Evolutionary conservation across 2,888 invertebrate species (phyloP), one percentile per base, ranked within the genome.

Genomic region (Homarus gammarus): DNA sequence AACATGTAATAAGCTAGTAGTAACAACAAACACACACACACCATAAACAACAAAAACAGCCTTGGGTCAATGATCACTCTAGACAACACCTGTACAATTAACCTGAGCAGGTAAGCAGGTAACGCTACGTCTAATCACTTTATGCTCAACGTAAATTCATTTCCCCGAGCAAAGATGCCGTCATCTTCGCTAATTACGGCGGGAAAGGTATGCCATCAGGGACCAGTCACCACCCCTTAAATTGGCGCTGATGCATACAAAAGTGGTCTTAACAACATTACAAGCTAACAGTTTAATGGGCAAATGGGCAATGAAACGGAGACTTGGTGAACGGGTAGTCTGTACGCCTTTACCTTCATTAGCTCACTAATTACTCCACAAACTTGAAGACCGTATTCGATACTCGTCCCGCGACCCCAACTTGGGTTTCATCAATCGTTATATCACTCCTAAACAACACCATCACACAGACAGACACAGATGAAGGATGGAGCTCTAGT

Each of bases 251-350:
- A 84, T 84, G 84, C 84, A 56, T 40, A 84, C 70, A 77, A 79
- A 86, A 78, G 78, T 78, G 78, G 78, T 68, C 70, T 78, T 77
- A 86, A 78, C 78, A 49, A 49, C 61, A 70, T 86, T 86, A 86
- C 49, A 51, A n/a, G 36, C 86, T 86, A 86, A 86, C 86, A 68
- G 78, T 78, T 78, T 86, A 86, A 86, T 86, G 86, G 86, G 78
- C 70, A 68, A 86, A 86, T 78, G 86, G 86, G 86, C 86, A 78
- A 78, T 86, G 86, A 86, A 68, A 78, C 56, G 86, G 68, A 68
- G 78, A 68, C 77, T 49, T 40, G 64, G 75, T 27, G 79, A 79
- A 79, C 51, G 79, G n/a, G 79, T 79, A 79, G 79, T 79, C 84
- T 36, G 51, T 49, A 33, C 22, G 73, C 51, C 84, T 73, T 84